Base-by-base conservation (phyloP, 2,888 invertebrate genomes). In the Ellobium chinense region DNA sequence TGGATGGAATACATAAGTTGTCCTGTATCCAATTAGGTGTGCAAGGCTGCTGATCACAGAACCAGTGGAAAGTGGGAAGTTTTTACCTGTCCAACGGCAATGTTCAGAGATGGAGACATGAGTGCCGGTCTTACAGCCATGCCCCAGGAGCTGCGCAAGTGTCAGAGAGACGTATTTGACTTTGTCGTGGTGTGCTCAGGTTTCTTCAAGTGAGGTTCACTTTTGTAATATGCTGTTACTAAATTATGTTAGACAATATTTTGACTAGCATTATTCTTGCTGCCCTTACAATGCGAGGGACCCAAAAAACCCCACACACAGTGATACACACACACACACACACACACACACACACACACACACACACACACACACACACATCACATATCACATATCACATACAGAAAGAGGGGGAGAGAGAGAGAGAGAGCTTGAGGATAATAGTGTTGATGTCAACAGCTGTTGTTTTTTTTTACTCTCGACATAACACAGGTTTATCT, bases 121-220 rank as follows among this genome's bases (percentile, higher is more conserved):
- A 46, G 46, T 46, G 9, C 46, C 18, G 46, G 46, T 7, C 46
- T 46, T 18, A 46, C 46, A 46, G 46, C 46, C 18, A 18, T 18
- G 18, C 46, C 46, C 18, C 9, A 46, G 18, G 46, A 46, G 9
- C 46, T 75, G 46, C 27, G 31, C 46, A 63, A 12, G 21, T 75
- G 75, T 65, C 58, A 37, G n/a, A 36, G n/a, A 5, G 62, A 37
- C 18, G 60, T 60, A 29, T 73, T 73, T 27, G 73, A 75, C 24
- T 24, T 75, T 34, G 65, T 75, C 34, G 29, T 75, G 4, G 34
- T 75, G 1, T 75, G 75, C 31, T n/a, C 29, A 12, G 75, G 75
- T 7, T 65, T 34, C 34, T 65, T 75, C 65, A 75, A 75, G 62
- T 73, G 29, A 12, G 37, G n/a, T 65, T 60, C n/a, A 2, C n/a